A percentile compares a stretch with the other conserved stretches of the same genome.
Conservation (phyloP, 2,888 invertebrate genomes). For the Bombyx huttoni region DNA sequence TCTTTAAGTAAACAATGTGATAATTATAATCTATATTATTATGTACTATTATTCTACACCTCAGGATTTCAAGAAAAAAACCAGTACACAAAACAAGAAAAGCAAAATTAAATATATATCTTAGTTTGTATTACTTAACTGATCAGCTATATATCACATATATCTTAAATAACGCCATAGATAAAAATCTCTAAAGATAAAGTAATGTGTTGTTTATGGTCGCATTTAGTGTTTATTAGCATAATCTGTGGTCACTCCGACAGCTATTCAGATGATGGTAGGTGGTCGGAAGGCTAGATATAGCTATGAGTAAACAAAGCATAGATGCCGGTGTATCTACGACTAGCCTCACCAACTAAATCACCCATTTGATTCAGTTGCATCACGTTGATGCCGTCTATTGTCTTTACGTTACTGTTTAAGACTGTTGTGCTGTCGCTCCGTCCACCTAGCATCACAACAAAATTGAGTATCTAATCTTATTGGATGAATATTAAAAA, state of each 20-base stretch:
- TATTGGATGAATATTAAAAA: neutral
- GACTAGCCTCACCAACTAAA: constrained; percentile 51
- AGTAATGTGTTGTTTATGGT: no score
- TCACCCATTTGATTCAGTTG: constrained; percentile 64
- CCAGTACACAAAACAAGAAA: no score
- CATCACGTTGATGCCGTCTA: constrained; percentile 52
- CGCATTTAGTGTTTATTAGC: neutral
- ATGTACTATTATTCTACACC: no score
- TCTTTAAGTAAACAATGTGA: no score
- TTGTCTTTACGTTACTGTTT: constrained; percentile 33
- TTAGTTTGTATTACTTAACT: no score
- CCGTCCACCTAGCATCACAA: constrained; percentile 67
- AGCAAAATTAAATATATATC: no score
- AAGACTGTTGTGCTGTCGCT: constrained; percentile 37
- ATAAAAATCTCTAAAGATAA: no score
- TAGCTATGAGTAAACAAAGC: constrained; percentile 38
- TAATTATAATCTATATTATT: no score
- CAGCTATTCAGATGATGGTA: constrained; percentile 41
- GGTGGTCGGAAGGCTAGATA: constrained; percentile 58
- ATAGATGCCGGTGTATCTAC: constrained; percentile 21
- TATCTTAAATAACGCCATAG: no score
- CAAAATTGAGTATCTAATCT: constrained; percentile 12
- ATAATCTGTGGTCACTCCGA: neutral
- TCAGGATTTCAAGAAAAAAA: no score
- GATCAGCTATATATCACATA: no score